Percentiles rank a stretch among this genome's conserved stretches.
Evolutionary conservation across 2,888 invertebrate species (phyloP).

Genomic region (Heteromurus nitidus): DNA sequence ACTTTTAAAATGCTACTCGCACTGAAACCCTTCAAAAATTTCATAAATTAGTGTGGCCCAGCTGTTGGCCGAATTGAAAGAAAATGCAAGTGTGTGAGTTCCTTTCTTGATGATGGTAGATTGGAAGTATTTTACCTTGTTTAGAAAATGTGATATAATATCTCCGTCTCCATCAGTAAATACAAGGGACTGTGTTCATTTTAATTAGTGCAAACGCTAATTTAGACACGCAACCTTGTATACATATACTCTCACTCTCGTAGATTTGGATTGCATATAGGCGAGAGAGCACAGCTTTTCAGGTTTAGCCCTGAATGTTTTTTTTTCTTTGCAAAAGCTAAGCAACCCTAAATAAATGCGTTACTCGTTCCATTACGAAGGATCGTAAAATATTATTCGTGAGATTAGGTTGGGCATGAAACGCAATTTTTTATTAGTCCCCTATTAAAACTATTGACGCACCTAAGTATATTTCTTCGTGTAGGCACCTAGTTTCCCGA

Average conservation of each 20-base stretch:
- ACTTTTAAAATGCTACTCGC: too few relatives aligned
- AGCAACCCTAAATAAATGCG: slow-evolving; percentile 12
- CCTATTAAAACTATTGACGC: neutral
- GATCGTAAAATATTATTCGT: slow-evolving; percentile 34
- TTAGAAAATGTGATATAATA: too few relatives aligned
- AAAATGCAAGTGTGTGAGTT: too few relatives aligned
- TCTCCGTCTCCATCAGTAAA: slow-evolving; percentile 14
- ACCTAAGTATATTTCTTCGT: neutral
- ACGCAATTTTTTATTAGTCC: slow-evolving; percentile 20
- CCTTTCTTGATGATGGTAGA: too few relatives aligned
- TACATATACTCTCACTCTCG: too few relatives aligned
- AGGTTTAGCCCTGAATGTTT: neutral
- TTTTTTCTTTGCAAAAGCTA: neutral
- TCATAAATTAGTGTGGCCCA: too few relatives aligned
- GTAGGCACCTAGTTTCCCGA: neutral
- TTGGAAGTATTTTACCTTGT: neutral
- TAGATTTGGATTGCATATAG: neutral
- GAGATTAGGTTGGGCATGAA: slow-evolving; percentile 27
- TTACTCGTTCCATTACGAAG: slow-evolving; percentile 28
- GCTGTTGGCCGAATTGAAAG: too few relatives aligned
- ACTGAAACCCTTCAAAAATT: too few relatives aligned
- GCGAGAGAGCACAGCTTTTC: neutral
- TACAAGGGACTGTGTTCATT: slow-evolving; percentile 8
- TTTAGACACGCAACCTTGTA: slow-evolving; percentile 42
- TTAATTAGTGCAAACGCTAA: slow-evolving; percentile 45